Base-by-base conservation (phyloP, 2,113 vertebrate species). In the Alaudala cheleensis region DNA sequence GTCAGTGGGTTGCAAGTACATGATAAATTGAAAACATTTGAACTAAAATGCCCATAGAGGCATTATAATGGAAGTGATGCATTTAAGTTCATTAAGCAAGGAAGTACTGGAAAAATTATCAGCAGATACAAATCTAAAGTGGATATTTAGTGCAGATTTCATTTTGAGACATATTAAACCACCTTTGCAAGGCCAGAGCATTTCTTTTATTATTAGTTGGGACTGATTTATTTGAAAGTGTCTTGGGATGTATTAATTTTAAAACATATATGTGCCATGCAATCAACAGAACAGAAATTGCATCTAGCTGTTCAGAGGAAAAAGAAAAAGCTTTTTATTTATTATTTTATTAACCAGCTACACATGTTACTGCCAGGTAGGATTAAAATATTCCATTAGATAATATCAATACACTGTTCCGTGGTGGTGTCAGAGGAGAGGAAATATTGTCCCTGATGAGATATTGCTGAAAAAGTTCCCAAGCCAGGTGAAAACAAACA, bases 391-490 rank as follows among this genome's bases (percentile, higher is more conserved):
- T 60, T 45, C 10, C 14, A 8, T n/a, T 21, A 24, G 10, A 14
- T 40, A 34, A 67, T 1, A 11, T 39, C 45, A 39, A 11, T 8
- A 4, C 1, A 3, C 17, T 40, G 22, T 66, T 84, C 16, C 21
- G 8, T 0, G 0, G 22, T 28, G 42, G 37, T 53, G 15, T 31
- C 28, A 40, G 28, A 45, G 70, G 5, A 58, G 45, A 24, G 34
- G 40, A 81, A 81, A 78, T 29, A 14, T 3, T 58, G 34, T 67
- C 3, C 11, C 42, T 53, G 56, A 11, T 51, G 64, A 73, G 25
- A 39, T 34, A 19, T 4, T 25, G 28, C 11, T 54, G 71, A n/a
- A 45, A 37, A 69, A 23, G 9, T 40, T 72, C 45, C 40, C 4
- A 10, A 39, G 13, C 15, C 34, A 25, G 20, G 66, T 39, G 33